Base-by-base conservation (phyloP, 2,888 invertebrate species). In the Pediacus dermestoides region DNA sequence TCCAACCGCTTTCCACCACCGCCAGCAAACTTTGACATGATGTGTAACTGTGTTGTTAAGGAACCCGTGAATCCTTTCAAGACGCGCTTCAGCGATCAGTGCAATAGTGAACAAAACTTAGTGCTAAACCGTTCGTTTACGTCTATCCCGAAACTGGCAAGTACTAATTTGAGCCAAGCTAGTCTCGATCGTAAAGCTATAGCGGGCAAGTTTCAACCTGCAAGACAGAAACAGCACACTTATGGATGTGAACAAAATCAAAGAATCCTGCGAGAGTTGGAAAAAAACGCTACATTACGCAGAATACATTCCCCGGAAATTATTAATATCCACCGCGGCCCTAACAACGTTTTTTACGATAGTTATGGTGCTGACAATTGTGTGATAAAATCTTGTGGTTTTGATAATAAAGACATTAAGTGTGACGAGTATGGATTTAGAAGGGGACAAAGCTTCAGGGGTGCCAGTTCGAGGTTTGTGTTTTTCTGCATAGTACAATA, bases 231-330 rank as follows among this genome's bases (percentile, higher is more conserved):
- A 14, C 12, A 56, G 44, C 73, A 74, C 55, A 70, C 71, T 18
- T 73, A 72, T 55, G 70, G 66, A 38, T 74, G 73, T 57, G 74
- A 74, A 50, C 74, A 74, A 34, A 50, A 51, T 25, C 50, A 52
- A 18, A 22, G 49, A 8, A 42, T 44, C 15, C 34, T 39, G 16
- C 12, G 34, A 11, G 41, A 44, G 30, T n/a, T 46, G 34, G 46
- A 46, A 11, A 42, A 45, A 16, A 46, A 34, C 6, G 43, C 46
- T 15, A 40, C 50, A 2, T 10, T 52, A 34, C 55, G 59, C 40
- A 52, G 64, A 44, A 60, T 67, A 49, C 65, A 63, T 44, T 63
- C 66, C 39, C 68, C 68, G 13, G 67, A 68, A 52, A 66, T 68
- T 44, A 68, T 68, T 46, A 66, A 67, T 53, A 63, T 66, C 42